Percentiles rank a stretch among this genome's conserved stretches.
phyloP scores from a whole-genome alignment of 2,797 vertebrate genomes.

The Micrastur ruficollis region DNA sequence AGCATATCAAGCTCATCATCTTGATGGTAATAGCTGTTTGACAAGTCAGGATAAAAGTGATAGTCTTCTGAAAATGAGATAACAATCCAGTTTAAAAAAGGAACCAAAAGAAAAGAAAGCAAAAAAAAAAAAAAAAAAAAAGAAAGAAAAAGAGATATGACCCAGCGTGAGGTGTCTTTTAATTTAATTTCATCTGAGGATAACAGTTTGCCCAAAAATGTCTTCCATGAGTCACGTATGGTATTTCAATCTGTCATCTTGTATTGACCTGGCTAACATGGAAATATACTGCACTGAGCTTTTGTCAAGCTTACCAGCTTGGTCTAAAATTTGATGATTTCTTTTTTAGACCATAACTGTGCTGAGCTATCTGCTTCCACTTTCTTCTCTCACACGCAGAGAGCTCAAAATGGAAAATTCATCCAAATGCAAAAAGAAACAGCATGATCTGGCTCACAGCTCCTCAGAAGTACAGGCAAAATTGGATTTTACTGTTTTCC shows the following conservation, averaged over 20 bases:
- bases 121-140: not conserved
- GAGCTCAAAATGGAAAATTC: conserved; percentile 58
- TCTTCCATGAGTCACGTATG: conserved; percentile 30
- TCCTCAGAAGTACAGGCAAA: conserved; percentile 38
- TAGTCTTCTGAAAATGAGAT: conserved; percentile 69
- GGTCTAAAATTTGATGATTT: conserved; percentile 67
- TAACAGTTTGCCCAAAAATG: conserved; percentile 63
- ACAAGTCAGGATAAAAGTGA: conserved; percentile 68
- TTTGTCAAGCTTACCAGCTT: conserved; percentile 55
- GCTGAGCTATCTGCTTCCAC: conserved; percentile 60
- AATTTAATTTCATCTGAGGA: conserved; percentile 63
- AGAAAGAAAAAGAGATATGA: not conserved
- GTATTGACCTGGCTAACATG: conserved; percentile 68
- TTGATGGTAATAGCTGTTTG: conserved; percentile 66
- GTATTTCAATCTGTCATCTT: conserved; percentile 69
- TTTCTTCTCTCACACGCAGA: conserved; percentile 37
- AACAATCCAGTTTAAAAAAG: conserved; percentile 37
- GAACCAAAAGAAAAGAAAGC: conserved; percentile 22
- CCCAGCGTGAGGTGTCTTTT: conserved; percentile 43
- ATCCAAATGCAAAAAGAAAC: conserved; percentile 64
- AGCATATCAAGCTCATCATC: conserved; percentile 56
- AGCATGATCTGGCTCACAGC: conserved; percentile 60
- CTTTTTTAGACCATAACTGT: conserved; percentile 61
- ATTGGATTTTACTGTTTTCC: conserved; percentile 51
- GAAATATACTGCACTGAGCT: conserved; percentile 57